phyloP scores from a whole-genome alignment of 2,797 vertebrate species.

The Poecilia wingei region DNA sequence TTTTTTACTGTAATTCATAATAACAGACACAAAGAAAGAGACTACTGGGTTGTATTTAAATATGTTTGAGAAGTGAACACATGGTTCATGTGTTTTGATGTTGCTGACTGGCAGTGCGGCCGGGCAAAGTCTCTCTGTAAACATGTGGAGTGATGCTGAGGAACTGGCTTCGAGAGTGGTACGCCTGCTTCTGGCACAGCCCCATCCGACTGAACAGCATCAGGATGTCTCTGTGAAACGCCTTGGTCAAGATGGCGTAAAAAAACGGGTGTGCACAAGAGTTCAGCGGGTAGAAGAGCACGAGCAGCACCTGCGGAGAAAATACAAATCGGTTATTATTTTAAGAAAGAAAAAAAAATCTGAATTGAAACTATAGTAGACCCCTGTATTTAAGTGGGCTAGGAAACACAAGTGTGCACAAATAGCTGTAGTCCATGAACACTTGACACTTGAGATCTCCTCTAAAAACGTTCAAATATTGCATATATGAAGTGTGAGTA shows the following conservation, averaged over 20 bases:
- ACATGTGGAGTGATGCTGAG: conserved; percentile 68
- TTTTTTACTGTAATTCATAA: background rate
- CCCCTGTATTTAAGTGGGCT: background rate
- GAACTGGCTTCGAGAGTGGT: conserved; percentile 82
- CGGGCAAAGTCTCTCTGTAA: conserved; percentile 9
- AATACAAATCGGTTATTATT: conserved; percentile 19
- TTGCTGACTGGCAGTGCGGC: background rate
- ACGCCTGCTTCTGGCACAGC: conserved; percentile 82
- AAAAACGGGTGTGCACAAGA: conserved; percentile 91
- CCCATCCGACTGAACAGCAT: conserved; percentile 87
- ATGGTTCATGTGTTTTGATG: background rate
- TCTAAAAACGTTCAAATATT: too few relatives aligned
- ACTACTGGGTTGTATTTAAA: background rate
- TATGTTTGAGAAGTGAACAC: background rate
- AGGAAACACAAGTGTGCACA: background rate
- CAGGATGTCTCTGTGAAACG: conserved; percentile 86
- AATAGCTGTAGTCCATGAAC: background rate
- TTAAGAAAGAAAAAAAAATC: background rate
- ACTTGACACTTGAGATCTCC: background rate
- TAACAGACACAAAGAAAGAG: background rate
- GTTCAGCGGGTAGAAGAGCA: conserved; percentile 91
- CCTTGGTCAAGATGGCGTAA: conserved; percentile 88
- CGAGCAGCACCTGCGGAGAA: conserved; percentile 77
- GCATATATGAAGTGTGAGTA: too few relatives aligned
- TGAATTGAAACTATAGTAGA: background rate